Base-by-base conservation (phyloP, 2,113 vertebrate genomes). In the Bufo gargarizans region DNA sequence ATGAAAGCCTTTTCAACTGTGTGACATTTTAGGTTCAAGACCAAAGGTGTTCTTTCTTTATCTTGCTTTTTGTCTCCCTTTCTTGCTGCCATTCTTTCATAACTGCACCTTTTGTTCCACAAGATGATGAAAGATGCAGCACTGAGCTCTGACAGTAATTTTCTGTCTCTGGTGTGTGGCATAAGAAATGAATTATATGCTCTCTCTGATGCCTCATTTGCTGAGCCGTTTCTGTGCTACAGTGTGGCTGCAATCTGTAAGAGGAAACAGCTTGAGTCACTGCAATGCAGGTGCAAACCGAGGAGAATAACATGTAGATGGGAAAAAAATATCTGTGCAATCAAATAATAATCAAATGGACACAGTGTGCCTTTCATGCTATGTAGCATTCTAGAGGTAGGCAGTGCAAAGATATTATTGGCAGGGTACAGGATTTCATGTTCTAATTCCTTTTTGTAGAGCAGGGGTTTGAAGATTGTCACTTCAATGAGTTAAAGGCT, bases 281-380 rank as follows among this genome's bases (percentile, higher is more conserved):
- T 91, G 91, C 86, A 92, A 80, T 90, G 90, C 88, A 91, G 90
- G 91, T 88, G 90, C 90, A 90, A 67, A 89, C 92, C 77, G 80
- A 90, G 59, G 79, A 89, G 77, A 67, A 74, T 67, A 84, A 84
- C 82, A 83, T 89, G 82, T 84, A 78, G 13, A 71, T 58, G 58
- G 58, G 50, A 77, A 20, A 76, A 65, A 74, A 71, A 43, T 76
- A 43, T 58, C 82, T 13, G 17, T 58, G 80, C n/a, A 58, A 45
- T 89, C 50, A 84, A 67, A 78, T 77, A 8, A 59, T 78, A 50
- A 86, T 55, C 20, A 71, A 65, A 84, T 49, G 47, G 47, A 71
- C 65, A 84, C 10, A 71, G 47, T 53, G 6, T 53, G 17, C 6
- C 19, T n/a, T 71, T 49, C n/a, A 69, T 84, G 59, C 11, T 33